These are phyloP conservation scores for Dermolepida albohirtum DNA, from an alignment of 2,888 invertebrate genomes.

Conservation along the genomic window DNA sequence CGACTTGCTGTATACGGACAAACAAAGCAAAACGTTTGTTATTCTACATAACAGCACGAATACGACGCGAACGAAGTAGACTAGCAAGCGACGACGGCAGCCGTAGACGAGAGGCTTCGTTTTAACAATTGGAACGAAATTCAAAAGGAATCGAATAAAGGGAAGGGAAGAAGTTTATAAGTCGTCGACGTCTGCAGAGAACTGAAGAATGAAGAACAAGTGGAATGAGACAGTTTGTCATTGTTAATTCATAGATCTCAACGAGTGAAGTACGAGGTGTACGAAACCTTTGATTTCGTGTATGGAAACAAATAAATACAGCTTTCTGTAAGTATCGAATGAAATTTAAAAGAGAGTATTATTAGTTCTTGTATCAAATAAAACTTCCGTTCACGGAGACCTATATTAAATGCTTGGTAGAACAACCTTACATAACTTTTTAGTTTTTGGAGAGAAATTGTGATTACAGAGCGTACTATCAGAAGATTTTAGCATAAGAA, in stretches of 20 bases:
- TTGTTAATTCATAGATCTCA: slow-evolving; percentile 43
- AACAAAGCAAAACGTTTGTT: slow-evolving; percentile 58
- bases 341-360: too few species aligned
- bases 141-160: slow-evolving; percentile 54
- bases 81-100: not conserved
- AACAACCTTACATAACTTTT: too few species aligned
- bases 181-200: not conserved
- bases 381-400: too few species aligned
- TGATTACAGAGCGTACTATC: too few species aligned
- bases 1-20: slow-evolving; percentile 39
- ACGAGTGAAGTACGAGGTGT: not conserved
- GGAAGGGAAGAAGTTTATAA: slow-evolving; percentile 16
- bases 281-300: not conserved
- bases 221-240: slow-evolving; percentile 37
- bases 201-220: not conserved
- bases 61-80: too few species aligned
- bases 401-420: too few species aligned
- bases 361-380: too few species aligned
- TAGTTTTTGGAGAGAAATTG: too few species aligned
- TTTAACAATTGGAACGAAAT: slow-evolving; percentile 62
- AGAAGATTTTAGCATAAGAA: too few species aligned
- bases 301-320: too few species aligned
- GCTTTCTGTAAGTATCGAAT: too few species aligned
- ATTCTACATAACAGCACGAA: slow-evolving; percentile 58
- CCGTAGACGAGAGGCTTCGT: slow-evolving; percentile 56